A percentile compares a stretch with the other conserved stretches of the same genome.
Conservation (phyloP, 1,140 invertebrate genomes). For the Zaprionus taronus region DNA sequence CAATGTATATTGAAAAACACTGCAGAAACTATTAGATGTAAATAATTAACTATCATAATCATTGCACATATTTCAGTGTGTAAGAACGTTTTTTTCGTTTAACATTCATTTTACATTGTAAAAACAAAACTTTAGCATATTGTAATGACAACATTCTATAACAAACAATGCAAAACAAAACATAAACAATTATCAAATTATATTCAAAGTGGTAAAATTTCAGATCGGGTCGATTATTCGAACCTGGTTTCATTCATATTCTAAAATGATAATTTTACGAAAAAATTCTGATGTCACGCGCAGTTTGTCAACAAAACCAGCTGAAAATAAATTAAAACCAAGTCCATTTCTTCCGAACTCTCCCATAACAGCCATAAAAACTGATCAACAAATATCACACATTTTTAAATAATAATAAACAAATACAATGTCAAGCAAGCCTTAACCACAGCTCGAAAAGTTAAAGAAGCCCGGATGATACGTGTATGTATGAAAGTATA, state of each 20-base stretch:
- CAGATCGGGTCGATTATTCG: conserved; percentile 17
- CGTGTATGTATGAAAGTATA: conserved; percentile 64
- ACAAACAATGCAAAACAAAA: conserved; percentile 32
- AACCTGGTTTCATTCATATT: conserved; percentile 24
- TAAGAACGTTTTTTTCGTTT: conserved; percentile 8
- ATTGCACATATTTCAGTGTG: conserved; percentile 8
- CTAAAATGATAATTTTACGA: conserved; percentile 64
- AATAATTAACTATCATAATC: conserved; percentile 31
- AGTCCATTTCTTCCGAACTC: conserved; percentile 54
- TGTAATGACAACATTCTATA: conserved; percentile 14
- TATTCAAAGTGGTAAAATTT: conserved; percentile 82
- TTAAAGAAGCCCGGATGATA: conserved; percentile 39
- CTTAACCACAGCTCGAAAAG: conserved; percentile 21
- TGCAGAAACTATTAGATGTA: conserved; percentile 25
- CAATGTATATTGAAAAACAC: conserved; percentile 37
- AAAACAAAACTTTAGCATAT: conserved; percentile 40
- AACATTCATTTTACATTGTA: conserved; percentile 43
- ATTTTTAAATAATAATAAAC: conserved; percentile 13
- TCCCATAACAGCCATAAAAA: conserved; percentile 35
- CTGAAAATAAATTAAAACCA: conserved; percentile 57
- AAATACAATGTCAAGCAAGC: conserved; percentile 53
- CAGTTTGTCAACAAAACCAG: conserved; percentile 80
- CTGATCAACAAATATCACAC: conserved; percentile 22
- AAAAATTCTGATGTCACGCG: conserved; percentile 80
- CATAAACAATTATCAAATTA: conserved; percentile 39